phyloP scores from a whole-genome alignment of 2,888 invertebrate genomes.

The Agrotis segetum region DNA sequence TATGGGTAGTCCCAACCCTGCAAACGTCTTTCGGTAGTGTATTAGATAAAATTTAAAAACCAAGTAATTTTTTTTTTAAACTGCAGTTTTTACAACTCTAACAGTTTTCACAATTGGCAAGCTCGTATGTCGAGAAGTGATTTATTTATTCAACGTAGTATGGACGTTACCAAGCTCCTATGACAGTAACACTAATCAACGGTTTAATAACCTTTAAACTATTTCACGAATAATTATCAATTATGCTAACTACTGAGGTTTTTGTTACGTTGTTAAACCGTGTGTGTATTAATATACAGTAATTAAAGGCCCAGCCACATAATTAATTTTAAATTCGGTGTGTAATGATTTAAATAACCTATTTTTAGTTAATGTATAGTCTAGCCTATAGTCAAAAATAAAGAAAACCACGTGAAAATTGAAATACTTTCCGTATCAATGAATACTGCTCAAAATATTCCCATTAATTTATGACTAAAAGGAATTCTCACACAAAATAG shows the following conservation, averaged over 20 bases:
- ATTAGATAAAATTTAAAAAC: no score
- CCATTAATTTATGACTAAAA: slow-evolving; percentile 20
- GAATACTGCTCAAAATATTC: slow-evolving; percentile 18
- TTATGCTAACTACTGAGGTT: not conserved
- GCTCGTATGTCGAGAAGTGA: not conserved
- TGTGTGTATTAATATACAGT: not conserved
- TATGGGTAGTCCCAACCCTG: no score
- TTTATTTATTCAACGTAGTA: no score
- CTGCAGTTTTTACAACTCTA: no score
- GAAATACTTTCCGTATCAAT: slow-evolving; percentile 5
- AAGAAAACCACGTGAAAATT: not conserved
- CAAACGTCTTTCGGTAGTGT: no score
- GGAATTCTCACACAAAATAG: slow-evolving; percentile 26
- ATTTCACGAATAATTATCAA: not conserved
- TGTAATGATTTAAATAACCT: not conserved
- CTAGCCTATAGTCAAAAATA: not conserved
- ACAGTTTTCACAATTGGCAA: slow-evolving; percentile 8
- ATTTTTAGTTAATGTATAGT: not conserved
- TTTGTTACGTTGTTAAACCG: not conserved
- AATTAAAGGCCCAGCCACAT: not conserved
- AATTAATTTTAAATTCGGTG: not conserved
- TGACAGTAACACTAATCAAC: slow-evolving; percentile 13
- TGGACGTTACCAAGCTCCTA: not conserved
- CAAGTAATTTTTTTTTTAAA: no score
- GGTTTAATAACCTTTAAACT: slow-evolving; percentile 16